Evolutionary conservation across 1,140 invertebrate genomes (phyloP).

Genomic region (Rhagoletis pomonella): DNA sequence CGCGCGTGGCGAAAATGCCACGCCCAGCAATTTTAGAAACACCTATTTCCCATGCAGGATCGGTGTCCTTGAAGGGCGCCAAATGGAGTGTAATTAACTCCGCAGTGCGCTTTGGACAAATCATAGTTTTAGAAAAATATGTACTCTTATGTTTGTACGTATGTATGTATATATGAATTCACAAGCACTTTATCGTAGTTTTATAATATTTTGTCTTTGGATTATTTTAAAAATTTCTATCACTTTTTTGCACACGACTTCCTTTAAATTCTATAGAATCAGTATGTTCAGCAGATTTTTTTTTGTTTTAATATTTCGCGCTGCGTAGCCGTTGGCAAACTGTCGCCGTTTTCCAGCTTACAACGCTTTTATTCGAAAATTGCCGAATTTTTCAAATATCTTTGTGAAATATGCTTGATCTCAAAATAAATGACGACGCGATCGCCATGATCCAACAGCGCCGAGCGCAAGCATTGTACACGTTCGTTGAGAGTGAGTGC

Average conservation of each 20-base stretch:
- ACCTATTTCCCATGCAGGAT: slow-evolving; percentile 70
- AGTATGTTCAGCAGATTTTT: slow-evolving; percentile 55
- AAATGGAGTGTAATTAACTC: slow-evolving; percentile 69
- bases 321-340: slow-evolving; percentile 71
- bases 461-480: neutral
- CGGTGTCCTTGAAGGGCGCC: slow-evolving; percentile 72
- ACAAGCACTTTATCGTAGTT: neutral
- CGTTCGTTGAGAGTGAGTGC: neutral
- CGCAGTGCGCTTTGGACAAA: slow-evolving; percentile 71
- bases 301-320: slow-evolving; percentile 62
- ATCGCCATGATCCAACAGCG: neutral
- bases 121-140: slow-evolving; percentile 61
- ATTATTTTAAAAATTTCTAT: slow-evolving; percentile 23
- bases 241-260: slow-evolving; percentile 49
- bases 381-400: slow-evolving; percentile 54
- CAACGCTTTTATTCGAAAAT: slow-evolving; percentile 73
- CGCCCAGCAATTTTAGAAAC: slow-evolving; percentile 74
- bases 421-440: slow-evolving; percentile 51
- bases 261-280: neutral
- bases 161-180: neutral
- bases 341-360: slow-evolving; percentile 73
- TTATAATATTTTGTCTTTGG: neutral
- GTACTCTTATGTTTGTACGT: neutral
- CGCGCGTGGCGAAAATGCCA: slow-evolving; percentile 79
- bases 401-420: slow-evolving; percentile 50